phyloP scores from a whole-genome alignment of 2,888 invertebrate genomes.

The Diaperis boleti region DNA sequence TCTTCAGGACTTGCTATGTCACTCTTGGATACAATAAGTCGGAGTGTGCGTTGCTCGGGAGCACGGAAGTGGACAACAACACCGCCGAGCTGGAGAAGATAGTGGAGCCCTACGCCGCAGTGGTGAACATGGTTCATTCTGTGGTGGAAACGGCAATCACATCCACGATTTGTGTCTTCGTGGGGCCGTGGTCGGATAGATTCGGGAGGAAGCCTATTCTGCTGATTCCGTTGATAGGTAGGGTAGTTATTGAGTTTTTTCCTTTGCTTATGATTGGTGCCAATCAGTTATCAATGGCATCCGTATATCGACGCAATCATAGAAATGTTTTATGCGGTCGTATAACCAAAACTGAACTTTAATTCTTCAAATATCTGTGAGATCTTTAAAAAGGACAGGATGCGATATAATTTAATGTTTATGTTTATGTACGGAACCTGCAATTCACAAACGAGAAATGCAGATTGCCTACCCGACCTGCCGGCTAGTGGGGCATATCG shows the following conservation, averaged over 20 bases:
- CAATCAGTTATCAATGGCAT: not conserved
- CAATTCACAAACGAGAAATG: too few species aligned
- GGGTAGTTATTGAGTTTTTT: too few species aligned
- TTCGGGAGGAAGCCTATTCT: conserved; percentile 81
- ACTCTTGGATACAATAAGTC: conserved; percentile 7
- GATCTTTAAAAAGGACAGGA: too few species aligned
- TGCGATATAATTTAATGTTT: too few species aligned
- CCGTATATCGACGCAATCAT: too few species aligned
- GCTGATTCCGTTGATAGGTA: not conserved
- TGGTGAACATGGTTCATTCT: conserved; percentile 73
- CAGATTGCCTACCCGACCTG: too few species aligned
- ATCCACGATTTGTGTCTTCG: conserved; percentile 76
- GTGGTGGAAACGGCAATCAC: conserved; percentile 77
- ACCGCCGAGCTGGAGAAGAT: conserved; percentile 50
- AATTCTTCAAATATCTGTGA: too few species aligned
- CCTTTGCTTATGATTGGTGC: not conserved
- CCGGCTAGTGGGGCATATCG: too few species aligned
- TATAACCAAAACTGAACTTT: too few species aligned
- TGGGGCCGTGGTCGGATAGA: conserved; percentile 87
- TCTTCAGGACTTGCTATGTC: conserved; percentile 14
- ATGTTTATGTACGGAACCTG: too few species aligned
- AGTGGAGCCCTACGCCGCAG: conserved; percentile 77
- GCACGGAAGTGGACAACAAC: not conserved
- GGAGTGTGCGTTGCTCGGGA: conserved; percentile 11
- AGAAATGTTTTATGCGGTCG: too few species aligned